Percentiles rank a stretch among this genome's conserved stretches.
These are phyloP conservation scores for Lysiphlebus fabarum DNA, from an alignment of 1,140 invertebrate species.

Conservation along the genomic window DNA sequence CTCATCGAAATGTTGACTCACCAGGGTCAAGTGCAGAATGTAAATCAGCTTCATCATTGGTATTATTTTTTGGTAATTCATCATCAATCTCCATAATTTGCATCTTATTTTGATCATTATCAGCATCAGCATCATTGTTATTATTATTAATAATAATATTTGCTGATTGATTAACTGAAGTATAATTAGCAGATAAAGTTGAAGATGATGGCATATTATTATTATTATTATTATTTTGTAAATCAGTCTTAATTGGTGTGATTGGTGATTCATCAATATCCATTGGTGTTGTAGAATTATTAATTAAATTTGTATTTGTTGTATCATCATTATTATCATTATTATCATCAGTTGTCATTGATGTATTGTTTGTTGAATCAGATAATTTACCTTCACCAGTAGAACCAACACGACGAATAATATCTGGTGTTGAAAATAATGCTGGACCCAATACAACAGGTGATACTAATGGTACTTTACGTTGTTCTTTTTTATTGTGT, in stretches of 20 bases:
- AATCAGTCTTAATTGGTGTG: background rate
- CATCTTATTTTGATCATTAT: too few species aligned
- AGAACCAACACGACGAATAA: constrained; percentile 64
- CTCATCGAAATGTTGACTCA: constrained; percentile 30
- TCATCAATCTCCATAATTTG: constrained; percentile 26
- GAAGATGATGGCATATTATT: background rate
- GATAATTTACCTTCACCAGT: constrained; percentile 47
- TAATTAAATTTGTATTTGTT: too few species aligned
- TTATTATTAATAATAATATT: too few species aligned
- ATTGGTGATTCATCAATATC: background rate
- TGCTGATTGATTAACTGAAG: too few species aligned
- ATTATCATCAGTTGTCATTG: too few species aligned
- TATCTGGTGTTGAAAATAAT: constrained; percentile 74
- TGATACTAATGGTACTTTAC: constrained; percentile 63
- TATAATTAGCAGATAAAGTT: background rate
- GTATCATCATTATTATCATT: too few species aligned
- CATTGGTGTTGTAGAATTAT: background rate
- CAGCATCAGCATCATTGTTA: too few species aligned
- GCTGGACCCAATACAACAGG: constrained; percentile 61
- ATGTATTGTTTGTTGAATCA: constrained; percentile 25
- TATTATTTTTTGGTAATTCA: constrained; percentile 32
- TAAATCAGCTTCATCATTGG: constrained; percentile 39
- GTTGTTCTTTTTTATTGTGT: constrained; percentile 64
- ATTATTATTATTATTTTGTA: background rate
- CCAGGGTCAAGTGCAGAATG: constrained; percentile 43